These are phyloP conservation scores for Xiphophorus birchmanni DNA, from an alignment of 2,797 vertebrate species.

Conservation along the genomic window DNA sequence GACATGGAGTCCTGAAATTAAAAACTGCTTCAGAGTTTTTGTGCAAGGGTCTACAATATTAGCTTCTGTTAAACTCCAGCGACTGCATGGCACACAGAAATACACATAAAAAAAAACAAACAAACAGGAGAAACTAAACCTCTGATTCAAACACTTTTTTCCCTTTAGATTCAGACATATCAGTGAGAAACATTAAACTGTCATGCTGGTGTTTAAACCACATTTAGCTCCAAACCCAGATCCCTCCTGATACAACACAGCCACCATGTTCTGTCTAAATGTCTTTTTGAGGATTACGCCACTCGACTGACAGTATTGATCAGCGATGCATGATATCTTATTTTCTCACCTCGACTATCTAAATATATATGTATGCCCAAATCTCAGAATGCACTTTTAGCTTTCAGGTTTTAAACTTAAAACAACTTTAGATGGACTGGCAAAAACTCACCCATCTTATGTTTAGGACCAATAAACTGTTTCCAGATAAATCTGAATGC, in stretches of 20 bases:
- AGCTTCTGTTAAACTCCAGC: background rate
- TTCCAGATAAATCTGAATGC: too few species aligned
- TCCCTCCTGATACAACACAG: conserved; percentile 36
- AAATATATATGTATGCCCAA: background rate
- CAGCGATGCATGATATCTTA: conserved; percentile 74
- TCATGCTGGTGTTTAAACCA: conserved; percentile 6
- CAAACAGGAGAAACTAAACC: background rate
- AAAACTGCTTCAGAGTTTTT: background rate
- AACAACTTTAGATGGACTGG: background rate
- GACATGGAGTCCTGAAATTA: conserved; percentile 44
- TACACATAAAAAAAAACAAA: background rate
- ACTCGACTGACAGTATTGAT: conserved; percentile 67
- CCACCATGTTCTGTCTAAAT: conserved; percentile 36
- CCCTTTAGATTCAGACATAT: conserved; percentile 6
- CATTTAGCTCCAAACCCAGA: conserved; percentile 48
- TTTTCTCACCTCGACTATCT: conserved; percentile 49
- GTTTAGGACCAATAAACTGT: too few species aligned
- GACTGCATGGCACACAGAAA: background rate
- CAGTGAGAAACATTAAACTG: conserved; percentile 38
- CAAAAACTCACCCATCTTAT: background rate
- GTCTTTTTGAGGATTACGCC: conserved; percentile 65
- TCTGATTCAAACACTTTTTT: background rate
- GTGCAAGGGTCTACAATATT: background rate
- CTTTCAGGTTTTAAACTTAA: background rate
- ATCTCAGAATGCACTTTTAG: conserved; percentile 22